phyloP scores from a whole-genome alignment of 2,113 vertebrate species.

The Noturus placidus region DNA sequence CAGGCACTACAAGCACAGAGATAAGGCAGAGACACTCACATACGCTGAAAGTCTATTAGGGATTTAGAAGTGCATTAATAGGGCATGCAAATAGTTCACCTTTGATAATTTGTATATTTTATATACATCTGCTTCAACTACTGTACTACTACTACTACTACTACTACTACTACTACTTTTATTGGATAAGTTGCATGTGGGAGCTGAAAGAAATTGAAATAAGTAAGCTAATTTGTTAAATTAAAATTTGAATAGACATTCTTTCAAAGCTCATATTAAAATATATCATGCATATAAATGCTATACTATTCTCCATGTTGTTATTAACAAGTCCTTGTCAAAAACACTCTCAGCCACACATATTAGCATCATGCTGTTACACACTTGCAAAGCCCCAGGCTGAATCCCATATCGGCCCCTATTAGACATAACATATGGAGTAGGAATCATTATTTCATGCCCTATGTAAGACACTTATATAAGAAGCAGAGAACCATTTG shows the following conservation, averaged over 20 bases:
- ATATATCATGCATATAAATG: conserved; percentile 67
- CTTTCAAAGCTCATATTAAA: conserved; percentile 57
- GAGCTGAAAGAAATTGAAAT: not conserved
- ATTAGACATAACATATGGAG: not conserved
- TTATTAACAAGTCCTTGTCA: conserved; percentile 74
- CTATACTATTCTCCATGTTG: conserved; percentile 64
- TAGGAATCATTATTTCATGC: not conserved
- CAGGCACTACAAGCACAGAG: conserved; percentile 28
- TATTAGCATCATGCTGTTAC: conserved; percentile 75
- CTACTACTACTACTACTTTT: not conserved
- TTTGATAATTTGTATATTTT: not conserved
- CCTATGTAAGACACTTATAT: conserved; percentile 49
- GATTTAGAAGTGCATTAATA: conserved; percentile 17
- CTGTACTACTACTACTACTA: not conserved
- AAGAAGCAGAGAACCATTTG: conserved; percentile 30
- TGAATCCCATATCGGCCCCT: not conserved
- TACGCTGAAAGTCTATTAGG: not conserved
- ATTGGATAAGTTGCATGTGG: not conserved
- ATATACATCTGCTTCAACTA: not conserved
- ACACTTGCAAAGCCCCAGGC: not conserved
- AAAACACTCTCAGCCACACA: conserved; percentile 64
- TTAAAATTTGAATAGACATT: conserved; percentile 22
- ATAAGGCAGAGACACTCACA: conserved; percentile 20
- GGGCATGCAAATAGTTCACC: not conserved
- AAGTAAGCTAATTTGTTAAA: conserved; percentile 11